Percentiles rank a stretch among this genome's conserved stretches.
phyloP scores from a whole-genome alignment of 1,140 invertebrate genomes.

The Drosophila tristis region DNA sequence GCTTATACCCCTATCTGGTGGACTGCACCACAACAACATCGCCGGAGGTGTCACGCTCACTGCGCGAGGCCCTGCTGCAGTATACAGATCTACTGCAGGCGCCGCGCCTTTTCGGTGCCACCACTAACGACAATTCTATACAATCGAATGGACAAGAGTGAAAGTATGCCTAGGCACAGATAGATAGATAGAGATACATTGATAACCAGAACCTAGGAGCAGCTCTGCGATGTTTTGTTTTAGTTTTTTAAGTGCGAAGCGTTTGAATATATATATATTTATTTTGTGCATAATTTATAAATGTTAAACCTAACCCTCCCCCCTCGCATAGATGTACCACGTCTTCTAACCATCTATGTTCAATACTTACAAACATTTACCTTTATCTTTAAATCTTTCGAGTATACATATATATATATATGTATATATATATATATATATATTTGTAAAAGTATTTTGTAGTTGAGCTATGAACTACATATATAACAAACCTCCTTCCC shows the following conservation, averaged over 20 bases:
- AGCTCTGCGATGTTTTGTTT: conserved; percentile 51
- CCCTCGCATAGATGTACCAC: conserved; percentile 26
- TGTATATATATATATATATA: conserved; percentile 22
- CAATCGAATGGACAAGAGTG: conserved; percentile 82
- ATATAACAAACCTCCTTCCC: neutral
- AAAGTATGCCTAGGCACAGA: conserved; percentile 25
- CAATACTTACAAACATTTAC: conserved; percentile 26
- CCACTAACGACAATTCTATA: conserved; percentile 58
- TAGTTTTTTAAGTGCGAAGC: conserved; percentile 65
- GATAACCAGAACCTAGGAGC: neutral
- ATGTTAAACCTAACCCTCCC: conserved; percentile 53
- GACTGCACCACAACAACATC: conserved; percentile 92
- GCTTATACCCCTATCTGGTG: conserved; percentile 95
- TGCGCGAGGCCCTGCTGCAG: conserved; percentile 94
- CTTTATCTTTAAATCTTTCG: conserved; percentile 8
- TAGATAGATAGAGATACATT: neutral
- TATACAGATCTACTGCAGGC: conserved; percentile 94
- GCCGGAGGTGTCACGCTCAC: conserved; percentile 91
- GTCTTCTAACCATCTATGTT: conserved; percentile 34
- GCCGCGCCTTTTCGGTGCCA: conserved; percentile 82
- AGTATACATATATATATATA: no score
- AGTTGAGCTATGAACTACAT: conserved; percentile 49
- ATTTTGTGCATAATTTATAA: conserved; percentile 71
- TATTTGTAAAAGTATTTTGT: conserved; percentile 69
- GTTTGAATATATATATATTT: conserved; percentile 70